A percentile compares a stretch with the other conserved stretches of the same genome.
Evolutionary conservation across 2,888 invertebrate species (phyloP).

Genomic region (Anorthoa munda): DNA sequence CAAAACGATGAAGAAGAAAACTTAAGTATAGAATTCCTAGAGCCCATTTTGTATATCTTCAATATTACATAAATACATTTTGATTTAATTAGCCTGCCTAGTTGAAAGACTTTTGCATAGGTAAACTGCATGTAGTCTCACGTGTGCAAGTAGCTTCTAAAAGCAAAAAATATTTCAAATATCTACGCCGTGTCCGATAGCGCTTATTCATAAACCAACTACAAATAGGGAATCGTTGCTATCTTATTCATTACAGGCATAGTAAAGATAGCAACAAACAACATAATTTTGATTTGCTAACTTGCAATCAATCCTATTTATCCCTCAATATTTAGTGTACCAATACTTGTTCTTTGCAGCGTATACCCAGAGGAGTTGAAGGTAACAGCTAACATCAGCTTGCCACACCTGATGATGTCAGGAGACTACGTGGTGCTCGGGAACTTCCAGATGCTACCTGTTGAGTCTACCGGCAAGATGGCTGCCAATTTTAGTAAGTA

Average conservation of each 20-base stretch:
- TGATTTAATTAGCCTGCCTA: no score
- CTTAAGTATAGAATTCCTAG: no score
- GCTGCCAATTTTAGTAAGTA: constrained; percentile 91
- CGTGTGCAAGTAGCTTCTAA: no score
- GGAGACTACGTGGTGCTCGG: constrained; percentile 88
- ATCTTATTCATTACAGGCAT: constrained; percentile 19
- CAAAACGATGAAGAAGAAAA: no score
- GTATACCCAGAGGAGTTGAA: constrained; percentile 86
- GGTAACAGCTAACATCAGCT: constrained; percentile 84
- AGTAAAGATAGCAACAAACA: not conserved
- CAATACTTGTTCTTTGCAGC: constrained; percentile 67
- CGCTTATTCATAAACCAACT: not conserved
- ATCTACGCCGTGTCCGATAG: no score
- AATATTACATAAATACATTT: no score
- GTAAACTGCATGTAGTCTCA: no score
- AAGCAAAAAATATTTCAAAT: no score
- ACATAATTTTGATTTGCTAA: no score
- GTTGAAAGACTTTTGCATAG: not conserved
- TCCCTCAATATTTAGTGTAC: no score
- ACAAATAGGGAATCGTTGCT: constrained; percentile 16
- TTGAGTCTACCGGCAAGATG: constrained; percentile 91
- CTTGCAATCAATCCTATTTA: no score
- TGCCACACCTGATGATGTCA: constrained; percentile 83
- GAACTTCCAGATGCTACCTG: constrained; percentile 90
- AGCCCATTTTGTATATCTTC: no score